phyloP scores from a whole-genome alignment of 2,888 invertebrate species.

The Timema cristinae region DNA sequence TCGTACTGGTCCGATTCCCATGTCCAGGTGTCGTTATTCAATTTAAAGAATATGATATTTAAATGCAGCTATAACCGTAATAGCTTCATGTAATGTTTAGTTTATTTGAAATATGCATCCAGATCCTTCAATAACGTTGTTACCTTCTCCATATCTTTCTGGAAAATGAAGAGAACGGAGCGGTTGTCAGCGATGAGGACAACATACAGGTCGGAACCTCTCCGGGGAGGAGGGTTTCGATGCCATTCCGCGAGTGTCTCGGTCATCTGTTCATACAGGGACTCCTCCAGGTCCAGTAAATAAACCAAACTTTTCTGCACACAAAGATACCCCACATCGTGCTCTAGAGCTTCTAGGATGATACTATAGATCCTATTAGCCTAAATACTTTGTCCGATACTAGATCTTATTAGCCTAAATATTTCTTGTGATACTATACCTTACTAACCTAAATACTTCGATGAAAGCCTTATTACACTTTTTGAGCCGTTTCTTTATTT shows the following conservation, averaged over 20 bases:
- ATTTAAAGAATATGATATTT: no score
- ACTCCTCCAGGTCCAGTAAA: slow-evolving; percentile 44
- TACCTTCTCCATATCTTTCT: slow-evolving; percentile 43
- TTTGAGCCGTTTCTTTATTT: no score
- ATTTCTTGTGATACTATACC: neutral
- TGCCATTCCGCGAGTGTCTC: slow-evolving; percentile 47
- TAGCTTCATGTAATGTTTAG: no score
- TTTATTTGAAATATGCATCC: no score
- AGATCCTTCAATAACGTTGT: neutral
- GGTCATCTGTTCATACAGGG: slow-evolving; percentile 46
- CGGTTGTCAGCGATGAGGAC: slow-evolving; percentile 51
- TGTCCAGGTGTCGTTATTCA: no score
- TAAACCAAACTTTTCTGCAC: slow-evolving; percentile 49
- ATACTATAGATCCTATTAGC: neutral
- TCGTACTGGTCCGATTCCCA: no score
- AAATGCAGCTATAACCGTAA: no score
- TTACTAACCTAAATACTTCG: neutral
- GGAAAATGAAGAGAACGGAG: slow-evolving; percentile 51
- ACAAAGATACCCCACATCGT: neutral
- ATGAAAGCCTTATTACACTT: no score
- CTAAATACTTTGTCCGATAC: neutral
- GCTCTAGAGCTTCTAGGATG: neutral
- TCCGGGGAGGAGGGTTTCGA: slow-evolving; percentile 39
- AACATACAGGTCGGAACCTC: slow-evolving; percentile 45
- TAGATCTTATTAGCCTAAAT: neutral